Base-by-base conservation (phyloP, 1,140 invertebrate genomes). In the Helicorthomorpha holstii region DNA sequence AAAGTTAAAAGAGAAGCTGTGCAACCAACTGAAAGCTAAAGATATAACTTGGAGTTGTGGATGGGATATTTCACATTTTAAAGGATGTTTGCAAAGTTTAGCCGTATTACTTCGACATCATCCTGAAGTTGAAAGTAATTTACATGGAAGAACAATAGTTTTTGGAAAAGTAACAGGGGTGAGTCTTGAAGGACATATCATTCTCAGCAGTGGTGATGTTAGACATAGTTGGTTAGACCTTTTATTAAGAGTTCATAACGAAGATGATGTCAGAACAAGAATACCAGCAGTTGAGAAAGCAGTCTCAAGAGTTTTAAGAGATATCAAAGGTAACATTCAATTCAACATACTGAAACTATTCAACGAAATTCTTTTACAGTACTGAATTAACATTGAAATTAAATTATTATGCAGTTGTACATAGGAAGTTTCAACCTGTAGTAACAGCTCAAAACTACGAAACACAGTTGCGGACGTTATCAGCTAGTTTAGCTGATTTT, bases 161-260 rank as follows among this genome's bases (percentile, higher is more conserved):
- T 82, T 93, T 72, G 85, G 84, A 1, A 81, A 80, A 61, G 83
- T 88, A 59, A 90, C 87, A 23, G 88, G 89, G 16, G 81, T 93
- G 3, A 85, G 80, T 63, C 71, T 91, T 38, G 83, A 91, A 61
- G 88, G 88, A 1, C 79, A 85, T 61, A 78, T 94, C 21, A 83
- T 83, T 71, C 73, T 94, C 0, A 88, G 84, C 65, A 89, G 82
- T 55, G 86, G 85, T 14, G 88, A 92, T 77, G 87, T 92, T 24
- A 70, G 86, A 50, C 79, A 86, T 61, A 87, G 88, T 69, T 92
- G 88, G 88, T 70, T 90, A 45, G 85, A 89, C 68, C 81, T 85
- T 46, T 83, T 92, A 48, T 85, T 83, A 64, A 85, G 86, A 68
- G 77, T 90, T 27, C 72, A 70, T 41, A 78, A 80, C 57, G 78